Conservation (phyloP, 37 sponge, comb jelly and placozoan genomes). For the Beroe ovata region DNA sequence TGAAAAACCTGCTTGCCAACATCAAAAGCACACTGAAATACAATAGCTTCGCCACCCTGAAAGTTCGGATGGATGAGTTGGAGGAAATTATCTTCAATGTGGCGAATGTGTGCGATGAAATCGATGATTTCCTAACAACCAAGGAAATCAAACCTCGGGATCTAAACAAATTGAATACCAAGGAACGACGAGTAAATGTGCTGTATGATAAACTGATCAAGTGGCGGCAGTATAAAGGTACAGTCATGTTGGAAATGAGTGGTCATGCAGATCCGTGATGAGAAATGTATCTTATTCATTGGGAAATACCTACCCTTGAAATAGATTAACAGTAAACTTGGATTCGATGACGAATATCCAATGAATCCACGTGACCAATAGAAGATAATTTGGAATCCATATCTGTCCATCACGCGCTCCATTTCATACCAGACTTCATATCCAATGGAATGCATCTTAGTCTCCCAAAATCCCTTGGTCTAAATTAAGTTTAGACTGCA, state of each 20-base stretch:
- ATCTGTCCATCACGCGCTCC: no score
- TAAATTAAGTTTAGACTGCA: no score
- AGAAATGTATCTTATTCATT: no score
- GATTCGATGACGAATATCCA: not conserved
- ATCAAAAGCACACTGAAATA: conserved; percentile 12
- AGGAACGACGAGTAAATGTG: conserved; percentile 27
- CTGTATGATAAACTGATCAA: conserved; percentile 53
- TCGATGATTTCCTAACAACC: conserved; percentile 32
- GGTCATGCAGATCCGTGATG: no score
- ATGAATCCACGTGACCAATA: not conserved
- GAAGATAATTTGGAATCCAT: not conserved
- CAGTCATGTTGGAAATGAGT: no score
- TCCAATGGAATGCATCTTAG: not conserved
- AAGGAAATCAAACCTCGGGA: not conserved
- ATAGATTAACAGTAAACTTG: no score
- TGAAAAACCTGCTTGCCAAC: not conserved
- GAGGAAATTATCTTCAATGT: conserved; percentile 33
- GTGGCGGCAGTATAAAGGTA: conserved; percentile 63
- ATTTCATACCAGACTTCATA: no score
- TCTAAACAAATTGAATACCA: conserved; percentile 8
- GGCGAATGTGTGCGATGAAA: conserved; percentile 25
- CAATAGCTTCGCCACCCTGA: conserved; percentile 51
- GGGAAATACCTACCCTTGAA: no score
- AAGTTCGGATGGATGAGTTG: conserved; percentile 18
- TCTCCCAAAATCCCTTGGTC: no score